phyloP scores from a whole-genome alignment of 2,797 vertebrate species.

The Pseudocheirus occidentalis region DNA sequence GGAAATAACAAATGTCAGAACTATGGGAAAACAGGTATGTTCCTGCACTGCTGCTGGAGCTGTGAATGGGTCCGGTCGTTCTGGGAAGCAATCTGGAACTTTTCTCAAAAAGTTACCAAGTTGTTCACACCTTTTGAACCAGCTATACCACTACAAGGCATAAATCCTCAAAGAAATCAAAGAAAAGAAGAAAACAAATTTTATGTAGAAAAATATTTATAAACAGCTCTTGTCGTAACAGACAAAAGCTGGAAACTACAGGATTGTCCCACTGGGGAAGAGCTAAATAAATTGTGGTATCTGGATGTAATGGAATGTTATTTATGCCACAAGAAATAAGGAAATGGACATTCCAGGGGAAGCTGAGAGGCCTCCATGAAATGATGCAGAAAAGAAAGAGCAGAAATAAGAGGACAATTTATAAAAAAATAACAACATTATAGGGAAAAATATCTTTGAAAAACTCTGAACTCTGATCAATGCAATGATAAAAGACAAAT shows the following conservation, averaged over 20 bases:
- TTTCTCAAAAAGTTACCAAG: not conserved
- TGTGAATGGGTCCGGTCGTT: not conserved
- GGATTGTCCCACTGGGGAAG: not conserved
- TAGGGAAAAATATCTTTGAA: not conserved
- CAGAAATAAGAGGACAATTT: not conserved
- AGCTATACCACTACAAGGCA: not conserved
- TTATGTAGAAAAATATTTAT: not conserved
- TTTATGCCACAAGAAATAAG: not conserved
- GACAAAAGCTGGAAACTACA: not conserved
- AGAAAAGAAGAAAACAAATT: not conserved
- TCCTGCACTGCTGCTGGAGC: not conserved
- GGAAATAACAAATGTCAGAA: not conserved
- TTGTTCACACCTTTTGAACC: not conserved
- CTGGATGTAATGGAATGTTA: not conserved
- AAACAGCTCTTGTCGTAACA: not conserved
- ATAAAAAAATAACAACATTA: not conserved
- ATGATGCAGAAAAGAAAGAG: not conserved
- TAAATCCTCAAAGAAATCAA: not conserved
- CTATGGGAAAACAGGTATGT: not conserved
- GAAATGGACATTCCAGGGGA: not conserved
- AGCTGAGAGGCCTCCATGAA: not conserved
- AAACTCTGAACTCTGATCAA: not conserved
- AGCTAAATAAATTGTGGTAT: not conserved
- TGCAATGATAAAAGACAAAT: not conserved
- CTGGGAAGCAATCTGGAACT: not conserved